Evolutionary conservation across 2,888 invertebrate species (phyloP), one percentile per base, ranked within the genome.

Genomic region (Amiota communis): DNA sequence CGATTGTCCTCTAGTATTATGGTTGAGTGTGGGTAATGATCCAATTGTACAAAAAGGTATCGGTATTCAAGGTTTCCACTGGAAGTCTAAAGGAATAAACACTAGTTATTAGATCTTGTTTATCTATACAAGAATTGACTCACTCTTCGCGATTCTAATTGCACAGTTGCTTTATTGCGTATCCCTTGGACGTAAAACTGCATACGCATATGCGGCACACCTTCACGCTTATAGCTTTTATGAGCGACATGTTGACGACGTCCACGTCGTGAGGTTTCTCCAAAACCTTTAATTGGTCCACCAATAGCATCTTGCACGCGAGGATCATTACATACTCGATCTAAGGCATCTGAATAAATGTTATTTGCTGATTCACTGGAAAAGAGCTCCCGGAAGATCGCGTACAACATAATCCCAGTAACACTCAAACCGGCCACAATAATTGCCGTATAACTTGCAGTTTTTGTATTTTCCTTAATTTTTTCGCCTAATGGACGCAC

Each of bases 381-480:
- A 90, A 98, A 96, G 36, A 98, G 90, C 89, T 98, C 98, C 75
- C 93, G 92, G 81, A 96, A 95, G 74, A 98, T 93, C 70, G 95
- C 93, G 88, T 94, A 98, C 86, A 96, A 94, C 88, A 98, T 93
- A 2, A 95, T 90, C 36, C 94, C 95, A 57, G 96, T 96, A 1
- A 97, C 93, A 56, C 95, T 95, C 74, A 97, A 88, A 1, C 97
- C 97, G 53, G 93, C 90, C 69, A 97, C 84, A 79, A 98, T 95
- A 1, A 98, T 93, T 13, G 94, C 94, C 80, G 95, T 92, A 86
- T 98, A 98, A 10, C 95, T 95, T 2, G 93, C 94, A 78, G 97
- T 97, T 90, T 97, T 97, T 1, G 97, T 95, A 15, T 95, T 95
- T 90, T 97, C 96, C 88, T 96, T 97, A 1, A 97, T 95, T 92